Percentiles rank a stretch among this genome's conserved stretches.
Conservation (phyloP, 2,888 invertebrate genomes). For the Notodonta ziczac region DNA sequence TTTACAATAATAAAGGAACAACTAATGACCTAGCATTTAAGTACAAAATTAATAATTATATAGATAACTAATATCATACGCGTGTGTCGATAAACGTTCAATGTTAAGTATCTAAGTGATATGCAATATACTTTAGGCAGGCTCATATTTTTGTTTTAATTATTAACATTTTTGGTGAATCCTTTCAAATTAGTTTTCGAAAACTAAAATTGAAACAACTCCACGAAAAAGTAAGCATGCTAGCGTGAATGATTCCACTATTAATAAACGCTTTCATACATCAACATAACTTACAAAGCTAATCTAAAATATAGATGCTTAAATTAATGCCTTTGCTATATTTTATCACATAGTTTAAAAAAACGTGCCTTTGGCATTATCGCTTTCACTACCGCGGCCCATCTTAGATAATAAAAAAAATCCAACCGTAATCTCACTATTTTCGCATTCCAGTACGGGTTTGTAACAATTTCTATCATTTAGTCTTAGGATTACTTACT, state of each 20-base stretch:
- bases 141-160: conserved; percentile 52
- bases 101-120: conserved; percentile 72
- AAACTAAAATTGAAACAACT: conserved; percentile 10
- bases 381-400: conserved; percentile 48
- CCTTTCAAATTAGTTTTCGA: conserved; percentile 26
- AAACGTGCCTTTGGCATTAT: conserved; percentile 73
- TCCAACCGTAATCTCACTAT: conserved; percentile 64
- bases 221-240: conserved; percentile 44
- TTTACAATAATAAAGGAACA: conserved; percentile 12
- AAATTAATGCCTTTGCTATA: conserved; percentile 44
- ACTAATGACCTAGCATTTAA: conserved; percentile 53
- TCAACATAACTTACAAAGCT: conserved; percentile 29
- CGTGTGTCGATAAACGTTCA: conserved; percentile 47
- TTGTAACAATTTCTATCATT: conserved; percentile 57
- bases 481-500: conserved; percentile 75
- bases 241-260: conserved; percentile 33
- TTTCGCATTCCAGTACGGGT: conserved; percentile 59
- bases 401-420: conserved; percentile 52
- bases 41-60: conserved; percentile 17
- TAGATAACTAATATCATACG: conserved; percentile 47
- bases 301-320: conserved; percentile 41
- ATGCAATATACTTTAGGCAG: conserved; percentile 82
- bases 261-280: conserved; percentile 14
- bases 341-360: conserved; percentile 69
- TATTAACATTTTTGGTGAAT: conserved; percentile 20